Base-by-base conservation (phyloP, 2,888 invertebrate species). In the Epistrophella euchroma region DNA sequence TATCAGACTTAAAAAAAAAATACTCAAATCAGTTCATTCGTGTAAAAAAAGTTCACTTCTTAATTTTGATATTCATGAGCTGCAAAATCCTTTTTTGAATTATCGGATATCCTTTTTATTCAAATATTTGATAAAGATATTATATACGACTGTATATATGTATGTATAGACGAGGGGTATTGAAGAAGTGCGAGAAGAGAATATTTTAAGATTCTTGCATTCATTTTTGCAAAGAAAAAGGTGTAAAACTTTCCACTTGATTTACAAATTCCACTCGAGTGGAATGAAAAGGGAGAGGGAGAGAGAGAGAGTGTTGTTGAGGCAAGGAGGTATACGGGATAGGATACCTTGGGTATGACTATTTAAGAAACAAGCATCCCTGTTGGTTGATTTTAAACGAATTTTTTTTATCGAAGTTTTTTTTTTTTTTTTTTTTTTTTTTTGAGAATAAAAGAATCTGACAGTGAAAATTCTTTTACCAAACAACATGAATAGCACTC, bases 161-260 rank as follows among this genome's bases (percentile, higher is more conserved):
- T n/a, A n/a, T 43, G 17, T 19, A 50, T 22, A 25, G 50, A n/a
- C 22, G 22, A 7, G 15, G 15, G 15, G 6, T 52, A 28, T 52
- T 52, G 13, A 4, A 25, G 40, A 58, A 25, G 5, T 55, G 37
- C 50, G 6, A 28, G 55, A 37, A 22, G 45, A 11, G 62, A 81
- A 71, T 81, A 77, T 72, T 72, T 58, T 28, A 71, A 37, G 58
- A 58, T 68, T 68, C 52, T 37, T 52, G 66, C 13, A 35, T 35
- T 35, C 35, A 32, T 22, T 64, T 22, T 19, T 19, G 15, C 13
- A 2, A 19, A 19, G 11, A 52, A 52, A 35, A 68, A 60, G 75
- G 84, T 81, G 72, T 73, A 73, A 73, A 62, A 77, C 72, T 76
- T 85, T 85, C 75, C 81, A 81, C 72, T 85, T 77, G 58, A 81